These are phyloP conservation scores for Maniola hyperantus DNA, from an alignment of 2,888 invertebrate genomes.

Conservation along the genomic window DNA sequence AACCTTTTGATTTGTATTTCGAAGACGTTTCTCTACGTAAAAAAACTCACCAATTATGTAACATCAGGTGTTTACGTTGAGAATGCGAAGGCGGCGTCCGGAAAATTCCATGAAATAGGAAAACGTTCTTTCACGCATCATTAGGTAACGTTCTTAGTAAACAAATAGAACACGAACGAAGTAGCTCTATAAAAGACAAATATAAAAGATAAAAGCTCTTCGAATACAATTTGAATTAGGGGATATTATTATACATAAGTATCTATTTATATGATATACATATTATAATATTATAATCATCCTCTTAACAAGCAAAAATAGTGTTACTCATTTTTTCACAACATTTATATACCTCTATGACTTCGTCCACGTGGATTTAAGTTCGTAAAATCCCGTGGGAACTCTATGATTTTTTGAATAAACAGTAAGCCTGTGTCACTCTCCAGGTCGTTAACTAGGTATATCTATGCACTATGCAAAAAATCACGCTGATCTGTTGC, in stretches of 20 bases:
- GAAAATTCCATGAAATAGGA: conserved; percentile 17
- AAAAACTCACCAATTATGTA: conserved; percentile 13
- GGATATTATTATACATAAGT: background rate
- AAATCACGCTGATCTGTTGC: too few relatives aligned
- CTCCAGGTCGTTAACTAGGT: too few relatives aligned
- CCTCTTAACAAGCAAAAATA: too few relatives aligned
- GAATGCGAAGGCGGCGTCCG: conserved; percentile 19
- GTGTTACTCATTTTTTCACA: too few relatives aligned
- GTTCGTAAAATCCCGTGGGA: too few relatives aligned
- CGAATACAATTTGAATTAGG: background rate
- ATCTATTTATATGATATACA: background rate
- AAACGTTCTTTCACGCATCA: conserved; percentile 20
- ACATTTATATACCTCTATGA: too few relatives aligned
- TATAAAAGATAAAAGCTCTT: background rate
- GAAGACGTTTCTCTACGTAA: background rate
- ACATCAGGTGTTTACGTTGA: conserved; percentile 25
- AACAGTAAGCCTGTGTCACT: too few relatives aligned
- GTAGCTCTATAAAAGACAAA: background rate
- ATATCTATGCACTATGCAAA: too few relatives aligned
- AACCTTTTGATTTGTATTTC: background rate
- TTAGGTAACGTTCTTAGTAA: conserved; percentile 15
- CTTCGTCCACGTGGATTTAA: too few relatives aligned
- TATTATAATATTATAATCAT: background rate
- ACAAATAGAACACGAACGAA: conserved; percentile 6
- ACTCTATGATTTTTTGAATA: too few relatives aligned